phyloP scores from a whole-genome alignment of 37 sponge, comb jelly and placozoan genomes.

The Bolinopsis microptera region DNA sequence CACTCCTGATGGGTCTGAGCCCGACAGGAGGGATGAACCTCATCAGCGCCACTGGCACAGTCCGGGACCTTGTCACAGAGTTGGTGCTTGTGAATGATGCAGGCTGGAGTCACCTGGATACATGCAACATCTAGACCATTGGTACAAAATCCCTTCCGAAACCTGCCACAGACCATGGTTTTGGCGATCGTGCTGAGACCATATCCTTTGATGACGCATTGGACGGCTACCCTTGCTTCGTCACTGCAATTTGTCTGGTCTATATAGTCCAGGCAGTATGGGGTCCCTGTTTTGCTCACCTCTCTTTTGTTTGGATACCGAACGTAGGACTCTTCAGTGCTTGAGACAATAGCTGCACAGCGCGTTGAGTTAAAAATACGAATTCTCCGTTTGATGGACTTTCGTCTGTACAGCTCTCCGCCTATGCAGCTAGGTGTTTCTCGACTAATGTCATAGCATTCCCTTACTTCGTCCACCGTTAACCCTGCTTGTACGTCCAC shows the following conservation, averaged over 20 bases:
- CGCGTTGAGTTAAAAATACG: not conserved
- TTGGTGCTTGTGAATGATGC: not conserved
- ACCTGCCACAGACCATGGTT: not conserved
- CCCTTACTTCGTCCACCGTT: too few species aligned
- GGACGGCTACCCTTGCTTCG: not conserved
- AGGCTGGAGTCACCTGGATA: not conserved
- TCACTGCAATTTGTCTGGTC: not conserved
- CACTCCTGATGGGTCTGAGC: not conserved
- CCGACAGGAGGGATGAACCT: not conserved
- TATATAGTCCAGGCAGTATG: not conserved
- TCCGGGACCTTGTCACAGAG: not conserved
- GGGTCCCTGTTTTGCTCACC: not conserved
- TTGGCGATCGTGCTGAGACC: not conserved
- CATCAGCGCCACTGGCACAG: not conserved
- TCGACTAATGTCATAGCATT: not conserved
- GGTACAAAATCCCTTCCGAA: not conserved
- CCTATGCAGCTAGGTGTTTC: not conserved
- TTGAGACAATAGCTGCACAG: not conserved
- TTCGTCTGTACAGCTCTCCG: not conserved
- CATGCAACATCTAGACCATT: not conserved
- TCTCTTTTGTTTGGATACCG: not conserved
- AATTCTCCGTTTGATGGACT: not conserved
- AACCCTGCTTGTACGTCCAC: too few species aligned
- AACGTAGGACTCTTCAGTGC: not conserved
- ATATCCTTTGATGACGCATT: not conserved